Conservation (phyloP, 2,888 invertebrate species). For the Allacma fusca region DNA sequence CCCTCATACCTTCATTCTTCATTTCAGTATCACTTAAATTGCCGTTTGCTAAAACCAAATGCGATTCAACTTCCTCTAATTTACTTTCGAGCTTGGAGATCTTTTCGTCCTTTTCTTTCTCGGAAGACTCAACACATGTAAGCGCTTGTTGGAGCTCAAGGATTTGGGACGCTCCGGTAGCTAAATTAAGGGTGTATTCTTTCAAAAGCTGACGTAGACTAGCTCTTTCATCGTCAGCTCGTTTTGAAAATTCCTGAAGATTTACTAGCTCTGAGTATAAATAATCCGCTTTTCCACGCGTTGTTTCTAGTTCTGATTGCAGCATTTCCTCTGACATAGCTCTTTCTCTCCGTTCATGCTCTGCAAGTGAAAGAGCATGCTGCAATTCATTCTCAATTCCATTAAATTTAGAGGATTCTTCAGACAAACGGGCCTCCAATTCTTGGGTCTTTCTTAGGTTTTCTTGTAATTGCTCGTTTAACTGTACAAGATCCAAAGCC, state of each 20-base stretch:
- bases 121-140: background rate
- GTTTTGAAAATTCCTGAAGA: background rate
- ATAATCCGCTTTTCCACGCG: background rate
- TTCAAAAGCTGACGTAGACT: background rate
- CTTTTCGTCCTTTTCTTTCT: background rate
- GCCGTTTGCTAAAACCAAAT: background rate
- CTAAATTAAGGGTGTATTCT: background rate
- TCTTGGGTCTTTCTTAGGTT: background rate
- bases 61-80: background rate
- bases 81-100: background rate
- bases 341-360: background rate
- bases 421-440: background rate
- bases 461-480: background rate
- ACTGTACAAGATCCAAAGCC: background rate
- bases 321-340: background rate
- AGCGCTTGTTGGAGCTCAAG: background rate
- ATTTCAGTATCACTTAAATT: background rate
- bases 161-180: background rate
- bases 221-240: background rate
- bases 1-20: background rate
- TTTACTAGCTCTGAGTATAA: background rate
- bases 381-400: background rate
- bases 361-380: background rate
- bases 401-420: background rate
- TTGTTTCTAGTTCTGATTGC: background rate